Evolutionary conservation across 2,113 vertebrate species (phyloP).

Genomic region (Pterophyllum scalare): DNA sequence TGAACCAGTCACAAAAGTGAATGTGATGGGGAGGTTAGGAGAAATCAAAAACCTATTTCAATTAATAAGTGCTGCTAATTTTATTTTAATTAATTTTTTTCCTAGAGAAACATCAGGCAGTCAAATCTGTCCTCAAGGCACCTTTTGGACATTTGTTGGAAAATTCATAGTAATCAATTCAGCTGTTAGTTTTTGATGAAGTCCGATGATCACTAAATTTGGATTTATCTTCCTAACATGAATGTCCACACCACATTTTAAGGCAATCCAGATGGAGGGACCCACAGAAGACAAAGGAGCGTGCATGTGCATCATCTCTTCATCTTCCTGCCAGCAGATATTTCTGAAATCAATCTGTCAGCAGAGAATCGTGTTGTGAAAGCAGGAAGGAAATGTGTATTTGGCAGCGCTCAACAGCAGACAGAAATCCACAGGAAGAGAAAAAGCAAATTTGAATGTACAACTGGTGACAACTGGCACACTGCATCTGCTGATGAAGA

Average conservation of each 20-base stretch:
- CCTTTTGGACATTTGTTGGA: not conserved
- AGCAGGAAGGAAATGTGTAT: not conserved
- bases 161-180: not conserved
- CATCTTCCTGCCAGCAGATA: not conserved
- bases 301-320: not conserved
- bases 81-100: no score
- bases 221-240: not conserved
- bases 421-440: not conserved
- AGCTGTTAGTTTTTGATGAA: not conserved
- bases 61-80: no score
- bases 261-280: not conserved
- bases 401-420: not conserved
- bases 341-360: accelerated
- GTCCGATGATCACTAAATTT: not conserved
- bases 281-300: not conserved
- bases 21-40: no score
- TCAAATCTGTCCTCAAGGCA: not conserved
- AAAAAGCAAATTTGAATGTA: not conserved
- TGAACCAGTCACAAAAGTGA: not conserved
- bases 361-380: not conserved
- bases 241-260: not conserved
- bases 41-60: no score
- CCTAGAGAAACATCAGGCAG: not conserved
- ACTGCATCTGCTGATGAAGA: not conserved
- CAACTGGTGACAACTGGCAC: not conserved